Evolutionary conservation across 2,888 invertebrate genomes (phyloP).

Genomic region (Amphiduros pacificus): DNA sequence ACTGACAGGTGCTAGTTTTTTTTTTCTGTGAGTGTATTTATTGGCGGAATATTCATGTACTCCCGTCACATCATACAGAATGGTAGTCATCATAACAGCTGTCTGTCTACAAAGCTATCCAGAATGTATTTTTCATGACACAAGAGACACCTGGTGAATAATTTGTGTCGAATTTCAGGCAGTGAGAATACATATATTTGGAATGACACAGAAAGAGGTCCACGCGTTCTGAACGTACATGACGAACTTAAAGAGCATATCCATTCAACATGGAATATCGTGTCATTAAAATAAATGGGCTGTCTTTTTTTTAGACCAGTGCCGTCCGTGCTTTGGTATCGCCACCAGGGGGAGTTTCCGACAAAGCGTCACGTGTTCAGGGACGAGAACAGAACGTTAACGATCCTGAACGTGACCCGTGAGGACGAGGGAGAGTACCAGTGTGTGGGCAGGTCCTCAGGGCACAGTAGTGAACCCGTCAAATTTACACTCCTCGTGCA

Average conservation of each 20-base stretch:
- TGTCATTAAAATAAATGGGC: neutral
- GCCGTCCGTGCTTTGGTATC: constrained; percentile 2
- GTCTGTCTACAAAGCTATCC: too few relatives aligned
- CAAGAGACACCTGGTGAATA: neutral
- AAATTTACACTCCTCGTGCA: constrained; percentile 14
- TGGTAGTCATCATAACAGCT: too few relatives aligned
- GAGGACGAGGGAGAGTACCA: constrained; percentile 5
- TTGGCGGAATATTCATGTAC: too few relatives aligned
- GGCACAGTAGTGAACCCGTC: neutral
- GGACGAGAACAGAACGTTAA: constrained; percentile 10
- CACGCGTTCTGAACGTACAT: too few relatives aligned
- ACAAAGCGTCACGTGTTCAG: neutral
- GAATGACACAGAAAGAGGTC: too few relatives aligned
- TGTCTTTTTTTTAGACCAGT: neutral
- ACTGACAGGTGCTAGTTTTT: too few relatives aligned
- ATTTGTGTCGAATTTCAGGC: too few relatives aligned
- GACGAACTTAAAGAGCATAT: too few relatives aligned
- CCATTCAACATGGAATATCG: too few relatives aligned
- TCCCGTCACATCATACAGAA: too few relatives aligned
- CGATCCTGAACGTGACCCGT: neutral
- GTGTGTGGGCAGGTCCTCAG: constrained; percentile 1
- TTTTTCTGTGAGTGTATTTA: too few relatives aligned
- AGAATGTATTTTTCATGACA: neutral
- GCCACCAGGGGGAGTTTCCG: neutral
- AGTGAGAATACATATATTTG: too few relatives aligned